Evolutionary conservation across 2,113 vertebrate species (phyloP).

Genomic region (Notiomystis cincta): DNA sequence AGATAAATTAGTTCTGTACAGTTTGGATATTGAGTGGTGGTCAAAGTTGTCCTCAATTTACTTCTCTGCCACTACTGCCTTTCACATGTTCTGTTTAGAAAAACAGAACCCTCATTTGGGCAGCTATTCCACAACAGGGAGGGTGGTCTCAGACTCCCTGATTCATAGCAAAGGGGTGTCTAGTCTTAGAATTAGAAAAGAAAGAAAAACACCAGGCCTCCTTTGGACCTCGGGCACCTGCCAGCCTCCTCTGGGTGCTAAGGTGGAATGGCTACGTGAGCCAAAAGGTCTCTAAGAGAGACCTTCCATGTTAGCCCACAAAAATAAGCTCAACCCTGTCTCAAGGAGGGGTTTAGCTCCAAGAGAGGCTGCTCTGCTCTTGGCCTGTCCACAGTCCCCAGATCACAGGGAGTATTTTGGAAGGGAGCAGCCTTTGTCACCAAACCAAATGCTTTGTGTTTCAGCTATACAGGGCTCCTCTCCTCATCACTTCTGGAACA

Average conservation of each 20-base stretch:
- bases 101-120: neutral
- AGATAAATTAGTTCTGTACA: neutral
- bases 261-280: accelerated
- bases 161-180: neutral
- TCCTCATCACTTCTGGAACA: neutral
- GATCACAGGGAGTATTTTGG: neutral
- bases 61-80: neutral
- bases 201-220: neutral
- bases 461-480: neutral
- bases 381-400: accelerated
- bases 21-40: neutral
- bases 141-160: neutral
- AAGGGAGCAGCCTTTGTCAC: neutral
- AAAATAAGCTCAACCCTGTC: neutral
- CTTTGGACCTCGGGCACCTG: neutral
- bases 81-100: neutral
- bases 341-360: neutral
- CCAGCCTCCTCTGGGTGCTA: neutral
- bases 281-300: neutral
- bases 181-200: neutral
- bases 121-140: neutral
- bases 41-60: neutral
- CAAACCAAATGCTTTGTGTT: neutral
- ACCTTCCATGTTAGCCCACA: neutral
- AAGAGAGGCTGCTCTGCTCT: neutral